phyloP scores from a whole-genome alignment of 1,140 invertebrate species.

The Melanaphis sacchari region DNA sequence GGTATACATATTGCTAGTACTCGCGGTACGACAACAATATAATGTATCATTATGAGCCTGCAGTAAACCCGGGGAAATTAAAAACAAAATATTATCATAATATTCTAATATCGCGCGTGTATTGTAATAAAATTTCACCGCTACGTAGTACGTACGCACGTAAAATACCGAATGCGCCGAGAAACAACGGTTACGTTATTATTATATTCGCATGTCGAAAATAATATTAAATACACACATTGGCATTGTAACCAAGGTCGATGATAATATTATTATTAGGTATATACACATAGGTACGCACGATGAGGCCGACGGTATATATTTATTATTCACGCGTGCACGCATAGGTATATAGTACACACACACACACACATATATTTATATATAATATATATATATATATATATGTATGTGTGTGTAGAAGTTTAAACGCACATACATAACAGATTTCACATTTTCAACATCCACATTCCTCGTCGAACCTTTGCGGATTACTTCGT shows the following conservation, averaged over 20 bases:
- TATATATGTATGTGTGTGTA: not conserved
- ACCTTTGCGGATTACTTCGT: slow-evolving; percentile 38
- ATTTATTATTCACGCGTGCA: not conserved
- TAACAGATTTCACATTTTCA: slow-evolving; percentile 49
- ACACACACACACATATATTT: not conserved
- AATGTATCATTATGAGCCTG: no score
- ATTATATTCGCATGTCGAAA: slow-evolving; percentile 31
- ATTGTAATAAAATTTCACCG: not conserved
- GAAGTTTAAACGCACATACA: not conserved
- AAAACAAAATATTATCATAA: not conserved
- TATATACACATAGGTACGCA: not conserved
- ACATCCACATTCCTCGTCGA: slow-evolving; percentile 33
- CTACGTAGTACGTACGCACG: not conserved
- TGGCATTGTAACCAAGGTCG: slow-evolving; percentile 42
- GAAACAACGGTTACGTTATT: not conserved
- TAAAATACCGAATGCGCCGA: not conserved
- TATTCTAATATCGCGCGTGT: not conserved
- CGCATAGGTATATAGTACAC: not conserved
- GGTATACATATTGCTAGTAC: no score
- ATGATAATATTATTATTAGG: not conserved
- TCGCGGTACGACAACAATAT: not conserved
- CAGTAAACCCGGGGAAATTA: not conserved
- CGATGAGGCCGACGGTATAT: not conserved
- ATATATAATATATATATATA: not conserved
- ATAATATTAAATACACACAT: not conserved